phyloP scores from a whole-genome alignment of 1,140 invertebrate genomes.

The Branchinecta lindahli region DNA sequence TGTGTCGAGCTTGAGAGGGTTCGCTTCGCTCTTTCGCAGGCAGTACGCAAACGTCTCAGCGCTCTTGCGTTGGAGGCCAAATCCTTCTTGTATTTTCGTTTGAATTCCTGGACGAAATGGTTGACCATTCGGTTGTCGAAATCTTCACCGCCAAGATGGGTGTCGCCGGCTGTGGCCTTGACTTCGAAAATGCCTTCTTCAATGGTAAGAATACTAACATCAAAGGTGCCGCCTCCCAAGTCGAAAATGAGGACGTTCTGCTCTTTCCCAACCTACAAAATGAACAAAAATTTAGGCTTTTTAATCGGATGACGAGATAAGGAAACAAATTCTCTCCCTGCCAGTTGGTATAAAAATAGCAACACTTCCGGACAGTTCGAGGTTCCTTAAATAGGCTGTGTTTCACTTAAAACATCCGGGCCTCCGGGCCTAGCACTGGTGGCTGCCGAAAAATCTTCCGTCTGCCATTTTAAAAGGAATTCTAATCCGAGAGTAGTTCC shows the following conservation, averaged over 20 bases:
- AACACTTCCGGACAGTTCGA: no score
- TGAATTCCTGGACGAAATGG: slow-evolving; percentile 53
- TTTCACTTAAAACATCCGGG: no score
- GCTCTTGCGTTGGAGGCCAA: slow-evolving; percentile 55
- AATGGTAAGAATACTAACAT: slow-evolving; percentile 73
- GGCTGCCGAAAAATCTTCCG: no score
- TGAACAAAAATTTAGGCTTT: neutral
- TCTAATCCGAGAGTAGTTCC: no score
- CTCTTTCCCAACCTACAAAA: slow-evolving; percentile 19
- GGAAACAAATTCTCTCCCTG: no score
- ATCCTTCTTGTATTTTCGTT: slow-evolving; percentile 67
- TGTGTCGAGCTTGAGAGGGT: slow-evolving; percentile 48
- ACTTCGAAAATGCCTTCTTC: slow-evolving; percentile 60
- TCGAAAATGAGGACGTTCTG: slow-evolving; percentile 55
- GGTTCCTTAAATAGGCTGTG: no score
- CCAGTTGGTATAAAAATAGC: no score
- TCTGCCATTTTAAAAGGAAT: no score
- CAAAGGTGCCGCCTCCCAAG: slow-evolving; percentile 55
- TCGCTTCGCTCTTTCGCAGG: slow-evolving; percentile 52
- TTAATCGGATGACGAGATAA: no score
- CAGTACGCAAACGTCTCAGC: slow-evolving; percentile 50
- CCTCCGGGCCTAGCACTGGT: no score
- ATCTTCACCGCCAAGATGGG: slow-evolving; percentile 54
- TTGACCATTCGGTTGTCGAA: slow-evolving; percentile 22
- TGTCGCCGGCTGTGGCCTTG: slow-evolving; percentile 57